Evolutionary conservation across 2,797 vertebrate genomes (phyloP), one percentile per base, ranked within the genome.

Genomic region (Melopsittacus undulatus): DNA sequence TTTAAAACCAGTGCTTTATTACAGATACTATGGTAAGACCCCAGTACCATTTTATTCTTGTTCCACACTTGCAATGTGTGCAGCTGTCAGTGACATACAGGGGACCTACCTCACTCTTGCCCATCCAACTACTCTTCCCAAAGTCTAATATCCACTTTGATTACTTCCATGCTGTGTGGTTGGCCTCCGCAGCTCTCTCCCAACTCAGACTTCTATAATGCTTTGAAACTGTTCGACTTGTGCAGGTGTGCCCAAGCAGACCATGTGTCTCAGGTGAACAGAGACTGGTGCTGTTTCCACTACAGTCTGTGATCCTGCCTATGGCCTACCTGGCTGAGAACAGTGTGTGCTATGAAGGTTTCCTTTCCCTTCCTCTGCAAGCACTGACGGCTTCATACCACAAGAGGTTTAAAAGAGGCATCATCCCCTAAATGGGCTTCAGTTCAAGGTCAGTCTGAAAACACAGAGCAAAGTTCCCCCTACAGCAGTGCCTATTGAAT

Each of bases 401-500:
- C 17, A 46, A 49, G 19, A 67, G 10, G 13, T 62, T 74, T 83
- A 46, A 76, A 77, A 22, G 46, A 79, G 38, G 30, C 10, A 42
- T 51, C 79, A 56, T 30, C 62, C 45, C 29, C 38, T n/a, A 26
- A 42, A 23, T 4, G 13, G 30, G 49, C 38, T 66, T 85, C 38
- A 9, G 15, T 49, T 66, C 42, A n/a, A 83, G 24, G 42, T 73
- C 68, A 69, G 17, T 51, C 29, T 38, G 2, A 75, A 81, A 42
- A 26, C 1, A 0, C 1, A 48, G 67, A 63, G 46, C 56, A 81
- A 23, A 78, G 7, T 2, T 2, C 15, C 9, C 2, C 1, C 48
- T 49, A 18, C 5, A 62, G 38, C 12, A 5, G 36, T 40, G 34
- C 54, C 34, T 75, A 36, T 52, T 52, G 75, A 15, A 30, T 7